A percentile compares a stretch with the other conserved stretches of the same genome.
These are phyloP conservation scores for Dolichotis patagonum DNA, from an alignment of 2,113 vertebrate genomes.

Conservation along the genomic window DNA sequence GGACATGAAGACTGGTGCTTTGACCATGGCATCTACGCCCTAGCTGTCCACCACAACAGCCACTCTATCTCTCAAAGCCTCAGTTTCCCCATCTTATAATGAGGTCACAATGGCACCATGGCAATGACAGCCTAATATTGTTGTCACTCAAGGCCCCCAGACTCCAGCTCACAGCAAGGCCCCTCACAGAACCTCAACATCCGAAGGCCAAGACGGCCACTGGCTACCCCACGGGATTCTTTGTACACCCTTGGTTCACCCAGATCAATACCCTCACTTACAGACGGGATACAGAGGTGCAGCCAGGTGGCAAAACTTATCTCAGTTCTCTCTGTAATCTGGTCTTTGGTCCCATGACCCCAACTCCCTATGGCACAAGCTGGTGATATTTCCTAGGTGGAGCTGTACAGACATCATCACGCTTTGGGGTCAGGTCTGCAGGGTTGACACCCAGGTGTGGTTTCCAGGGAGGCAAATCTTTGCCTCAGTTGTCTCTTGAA, in stretches of 20 bases:
- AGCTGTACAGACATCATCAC: fast-evolving
- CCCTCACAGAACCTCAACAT: neutral
- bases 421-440: neutral
- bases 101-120: neutral
- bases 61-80: neutral
- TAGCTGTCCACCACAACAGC: neutral
- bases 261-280: neutral
- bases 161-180: neutral
- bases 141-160: neutral
- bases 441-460: neutral
- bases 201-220: neutral
- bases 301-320: neutral
- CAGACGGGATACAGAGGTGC: neutral
- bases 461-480: neutral
- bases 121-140: neutral
- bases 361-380: neutral
- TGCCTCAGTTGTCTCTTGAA: neutral
- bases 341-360: neutral
- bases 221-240: neutral
- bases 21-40: fast-evolving
- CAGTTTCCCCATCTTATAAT: neutral
- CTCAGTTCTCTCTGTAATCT: neutral
- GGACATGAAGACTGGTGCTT: fast-evolving
- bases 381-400: neutral
- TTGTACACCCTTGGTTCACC: neutral